Conservation (phyloP, 2,888 invertebrate species). For the Drosophila anomalata region DNA sequence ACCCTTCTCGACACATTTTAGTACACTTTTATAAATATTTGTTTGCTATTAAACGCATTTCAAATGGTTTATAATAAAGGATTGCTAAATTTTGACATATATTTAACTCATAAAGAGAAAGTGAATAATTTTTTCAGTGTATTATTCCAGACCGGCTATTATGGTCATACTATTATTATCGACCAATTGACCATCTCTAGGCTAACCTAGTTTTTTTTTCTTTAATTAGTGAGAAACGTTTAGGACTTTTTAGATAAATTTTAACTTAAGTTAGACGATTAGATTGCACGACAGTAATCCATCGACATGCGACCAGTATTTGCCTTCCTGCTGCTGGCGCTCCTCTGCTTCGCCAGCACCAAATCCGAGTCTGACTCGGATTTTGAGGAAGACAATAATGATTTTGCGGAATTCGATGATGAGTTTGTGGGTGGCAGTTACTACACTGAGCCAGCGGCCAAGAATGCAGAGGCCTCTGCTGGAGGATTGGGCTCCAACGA, state of each 20-base stretch:
- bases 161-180: conserved; percentile 34
- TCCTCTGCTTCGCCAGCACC: conserved; percentile 57
- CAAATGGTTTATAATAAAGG: neutral
- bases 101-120: neutral
- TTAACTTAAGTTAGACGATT: conserved; percentile 53
- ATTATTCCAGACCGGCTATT: neutral
- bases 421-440: conserved; percentile 74
- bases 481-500: conserved; percentile 19
- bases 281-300: conserved; percentile 21
- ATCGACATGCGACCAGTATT: conserved; percentile 66
- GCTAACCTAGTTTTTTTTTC: conserved; percentile 49
- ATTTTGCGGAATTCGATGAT: conserved; percentile 94
- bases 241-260: conserved; percentile 56
- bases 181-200: conserved; percentile 3
- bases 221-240: conserved; percentile 58
- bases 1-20: neutral
- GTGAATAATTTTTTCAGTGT: neutral
- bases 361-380: conserved; percentile 53
- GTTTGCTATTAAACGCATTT: neutral
- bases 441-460: conserved; percentile 53
- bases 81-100: too few species aligned
- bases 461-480: conserved; percentile 48
- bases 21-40: neutral
- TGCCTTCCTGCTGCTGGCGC: conserved; percentile 64
- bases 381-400: conserved; percentile 88